These are phyloP conservation scores for Acestrorhynchus altus DNA, from an alignment of 2,797 vertebrate genomes.

Conservation along the genomic window DNA sequence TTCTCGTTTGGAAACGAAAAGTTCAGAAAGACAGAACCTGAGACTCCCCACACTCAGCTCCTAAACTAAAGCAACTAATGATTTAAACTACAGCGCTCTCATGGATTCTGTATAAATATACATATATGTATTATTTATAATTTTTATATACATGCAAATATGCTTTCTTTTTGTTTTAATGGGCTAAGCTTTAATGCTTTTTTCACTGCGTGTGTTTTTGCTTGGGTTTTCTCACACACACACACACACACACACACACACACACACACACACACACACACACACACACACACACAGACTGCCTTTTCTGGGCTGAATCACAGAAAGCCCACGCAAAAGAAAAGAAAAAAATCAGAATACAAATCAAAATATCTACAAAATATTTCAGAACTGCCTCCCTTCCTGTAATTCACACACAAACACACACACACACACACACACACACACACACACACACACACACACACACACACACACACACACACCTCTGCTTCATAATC, in stretches of 20 bases:
- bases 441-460: not conserved
- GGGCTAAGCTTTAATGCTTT: not conserved
- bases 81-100: too few species aligned
- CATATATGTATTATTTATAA: not conserved
- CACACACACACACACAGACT: not conserved
- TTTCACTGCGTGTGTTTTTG: not conserved
- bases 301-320: conserved; percentile 13
- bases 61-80: too few species aligned
- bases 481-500: not conserved
- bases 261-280: not conserved
- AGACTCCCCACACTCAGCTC: too few species aligned
- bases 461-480: not conserved
- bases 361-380: not conserved
- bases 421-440: too few species aligned
- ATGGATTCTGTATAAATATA: too few species aligned
- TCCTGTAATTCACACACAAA: not conserved
- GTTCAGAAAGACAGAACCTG: too few species aligned
- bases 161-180: too few species aligned
- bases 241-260: too few species aligned
- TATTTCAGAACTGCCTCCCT: not conserved
- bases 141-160: too few species aligned
- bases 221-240: not conserved
- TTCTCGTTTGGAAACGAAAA: too few species aligned
- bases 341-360: not conserved
- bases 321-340: conserved; percentile 9